These are phyloP conservation scores for Melangyna quadrimaculata DNA, from an alignment of 2,888 invertebrate genomes.

Conservation along the genomic window DNA sequence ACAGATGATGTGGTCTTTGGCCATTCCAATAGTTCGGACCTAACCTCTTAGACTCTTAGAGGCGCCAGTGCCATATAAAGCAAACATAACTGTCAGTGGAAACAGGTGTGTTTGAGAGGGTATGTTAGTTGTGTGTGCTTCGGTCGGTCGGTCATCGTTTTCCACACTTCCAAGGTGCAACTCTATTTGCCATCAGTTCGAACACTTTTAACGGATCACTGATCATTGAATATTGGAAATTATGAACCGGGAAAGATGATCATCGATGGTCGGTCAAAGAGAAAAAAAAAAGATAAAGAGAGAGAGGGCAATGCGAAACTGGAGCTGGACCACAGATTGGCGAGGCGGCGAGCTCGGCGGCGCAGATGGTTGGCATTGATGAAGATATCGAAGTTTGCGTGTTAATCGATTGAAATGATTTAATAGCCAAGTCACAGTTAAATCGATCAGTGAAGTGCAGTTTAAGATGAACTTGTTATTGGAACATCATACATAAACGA, in stretches of 20 bases:
- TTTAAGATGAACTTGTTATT: constrained; percentile 45
- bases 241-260: constrained; percentile 30
- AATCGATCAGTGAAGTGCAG: constrained; percentile 53
- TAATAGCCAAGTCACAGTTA: constrained; percentile 61
- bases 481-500: background rate
- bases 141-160: background rate
- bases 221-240: constrained; percentile 10
- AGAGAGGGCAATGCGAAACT: background rate
- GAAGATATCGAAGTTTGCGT: constrained; percentile 19
- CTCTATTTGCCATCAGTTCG: constrained; percentile 15
- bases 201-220: constrained; percentile 53
- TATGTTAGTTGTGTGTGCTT: background rate
- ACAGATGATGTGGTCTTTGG: background rate
- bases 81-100: constrained; percentile 55
- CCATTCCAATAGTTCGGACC: background rate
- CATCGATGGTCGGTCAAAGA: constrained; percentile 19
- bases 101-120: background rate
- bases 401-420: constrained; percentile 41
- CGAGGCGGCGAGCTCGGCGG: background rate
- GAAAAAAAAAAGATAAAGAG: background rate
- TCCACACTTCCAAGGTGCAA: constrained; percentile 24
- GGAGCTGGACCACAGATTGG: background rate
- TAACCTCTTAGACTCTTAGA: constrained; percentile 5
- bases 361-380: constrained; percentile 10
- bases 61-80: constrained; percentile 63